Conservation (phyloP, 2,888 invertebrate species). For the Margaritifera margaritifera region DNA sequence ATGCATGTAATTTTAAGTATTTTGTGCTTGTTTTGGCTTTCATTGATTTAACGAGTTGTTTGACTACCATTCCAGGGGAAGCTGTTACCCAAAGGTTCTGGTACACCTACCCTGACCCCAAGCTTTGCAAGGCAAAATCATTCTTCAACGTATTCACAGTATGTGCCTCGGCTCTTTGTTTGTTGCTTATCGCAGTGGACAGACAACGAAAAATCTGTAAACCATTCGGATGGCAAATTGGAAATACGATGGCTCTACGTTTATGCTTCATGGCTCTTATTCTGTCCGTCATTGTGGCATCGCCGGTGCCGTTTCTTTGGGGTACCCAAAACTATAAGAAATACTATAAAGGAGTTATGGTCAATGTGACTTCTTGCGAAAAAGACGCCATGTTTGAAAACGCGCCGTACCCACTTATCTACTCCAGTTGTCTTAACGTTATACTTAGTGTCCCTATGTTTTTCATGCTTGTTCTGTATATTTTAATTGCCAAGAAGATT, state of each 20-base stretch:
- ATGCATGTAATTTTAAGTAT: constrained; percentile 18
- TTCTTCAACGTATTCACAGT: constrained; percentile 27
- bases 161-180: constrained; percentile 11
- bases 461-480: too few relatives aligned
- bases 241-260: too few relatives aligned
- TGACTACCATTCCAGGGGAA: constrained; percentile 24
- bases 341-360: not conserved
- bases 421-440: too few relatives aligned
- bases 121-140: constrained; percentile 20
- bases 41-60: constrained; percentile 12
- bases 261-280: too few relatives aligned
- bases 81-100: constrained; percentile 21
- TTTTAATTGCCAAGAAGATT: too few relatives aligned
- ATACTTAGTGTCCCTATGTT: too few relatives aligned
- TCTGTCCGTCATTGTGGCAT: too few relatives aligned
- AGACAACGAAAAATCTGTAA: constrained; percentile 19
- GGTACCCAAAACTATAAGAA: too few relatives aligned
- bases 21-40: constrained; percentile 23
- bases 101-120: constrained; percentile 11
- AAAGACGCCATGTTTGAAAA: too few relatives aligned
- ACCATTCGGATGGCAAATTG: constrained; percentile 20
- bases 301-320: too few relatives aligned
- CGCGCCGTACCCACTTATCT: too few relatives aligned
- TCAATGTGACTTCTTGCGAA: too few relatives aligned
- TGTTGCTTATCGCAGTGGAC: constrained; percentile 16